A percentile compares a stretch with the other conserved stretches of the same genome.
Conservation (phyloP, 2,797 vertebrate species). For the Chrysolophus pictus region DNA sequence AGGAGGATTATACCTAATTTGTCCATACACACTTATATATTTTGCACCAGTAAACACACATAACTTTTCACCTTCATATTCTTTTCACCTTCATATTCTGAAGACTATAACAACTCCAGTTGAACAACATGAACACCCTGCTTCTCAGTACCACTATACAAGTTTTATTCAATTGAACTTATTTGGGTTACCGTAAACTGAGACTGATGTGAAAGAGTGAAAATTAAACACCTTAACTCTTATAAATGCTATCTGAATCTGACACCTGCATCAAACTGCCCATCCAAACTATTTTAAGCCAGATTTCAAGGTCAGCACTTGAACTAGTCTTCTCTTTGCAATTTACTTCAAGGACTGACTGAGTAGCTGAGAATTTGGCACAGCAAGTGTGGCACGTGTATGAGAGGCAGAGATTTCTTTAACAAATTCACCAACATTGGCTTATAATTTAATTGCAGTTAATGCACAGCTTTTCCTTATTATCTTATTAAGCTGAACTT, state of each 20-base stretch:
- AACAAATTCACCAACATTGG: not conserved
- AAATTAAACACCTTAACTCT: not conserved
- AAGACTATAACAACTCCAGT: not conserved
- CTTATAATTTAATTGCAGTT: not conserved
- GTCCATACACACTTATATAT: not conserved
- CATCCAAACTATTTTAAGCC: not conserved
- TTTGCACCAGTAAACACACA: not conserved
- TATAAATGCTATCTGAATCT: not conserved
- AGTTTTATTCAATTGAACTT: not conserved
- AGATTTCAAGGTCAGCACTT: not conserved
- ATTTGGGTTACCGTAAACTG: not conserved
- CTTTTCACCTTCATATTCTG: not conserved
- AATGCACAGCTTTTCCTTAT: slow-evolving; percentile 4
- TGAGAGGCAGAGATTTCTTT: not conserved
- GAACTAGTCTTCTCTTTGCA: not conserved
- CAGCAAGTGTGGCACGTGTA: not conserved
- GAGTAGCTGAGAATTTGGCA: slow-evolving; percentile 38
- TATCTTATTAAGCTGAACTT: not conserved
- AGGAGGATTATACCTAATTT: not conserved
- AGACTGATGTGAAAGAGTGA: not conserved
- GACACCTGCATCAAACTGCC: not conserved
- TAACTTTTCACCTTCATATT: not conserved
- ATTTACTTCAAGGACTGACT: not conserved
- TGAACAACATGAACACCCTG: not conserved
- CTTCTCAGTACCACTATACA: not conserved